Base-by-base conservation (phyloP, 1,140 invertebrate species). In the Magallana angulata region DNA sequence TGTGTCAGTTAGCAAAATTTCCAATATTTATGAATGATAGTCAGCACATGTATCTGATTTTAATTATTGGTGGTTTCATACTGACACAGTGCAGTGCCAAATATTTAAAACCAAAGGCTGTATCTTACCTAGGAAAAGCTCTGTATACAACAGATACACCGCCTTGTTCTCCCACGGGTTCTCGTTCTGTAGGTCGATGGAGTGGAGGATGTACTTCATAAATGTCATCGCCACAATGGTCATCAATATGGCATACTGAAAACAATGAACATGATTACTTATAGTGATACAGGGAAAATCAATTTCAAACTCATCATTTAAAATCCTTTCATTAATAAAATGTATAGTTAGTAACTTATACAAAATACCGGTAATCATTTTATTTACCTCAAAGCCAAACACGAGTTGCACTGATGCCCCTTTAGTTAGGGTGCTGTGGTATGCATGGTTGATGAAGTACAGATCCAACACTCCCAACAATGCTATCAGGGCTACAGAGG, bases 111-210 rank as follows among this genome's bases (percentile, higher is more conserved):
- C 36, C 2, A 48, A 48, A 48, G 36, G 36, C 36, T 48, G 36
- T 48, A 64, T 64, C 96, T 97, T 97, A 95, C 99, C 98, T 95
- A 99, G 98, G 24, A 99, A 96, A 76, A 99, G 96, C 95, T 99
- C 99, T 16, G 98, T 98, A 92, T 99, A 99, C 0, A 99, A 95
- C 16, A 99, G 95, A 93, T 98, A 99, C 1, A 99, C 98, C 14
- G 99, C 98, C 95, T 99, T 99, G 94, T 98, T 99, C 94, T 99
- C 99, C 99, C 99, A 99, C 7, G 98, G 99, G 88, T 97, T 98
- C 93, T 99, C 98, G 94, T 97, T 98, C 92, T 98, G 97, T 64
- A 99, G 96, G 95, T 99, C 99, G 85, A 99, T 97, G 0, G 97
- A 97, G 94, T 99, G 99, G 7, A 99, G 95, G 16, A 98, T 95